Conservation (phyloP, 2,888 invertebrate genomes). For the Xestoiulus laeticollis region DNA sequence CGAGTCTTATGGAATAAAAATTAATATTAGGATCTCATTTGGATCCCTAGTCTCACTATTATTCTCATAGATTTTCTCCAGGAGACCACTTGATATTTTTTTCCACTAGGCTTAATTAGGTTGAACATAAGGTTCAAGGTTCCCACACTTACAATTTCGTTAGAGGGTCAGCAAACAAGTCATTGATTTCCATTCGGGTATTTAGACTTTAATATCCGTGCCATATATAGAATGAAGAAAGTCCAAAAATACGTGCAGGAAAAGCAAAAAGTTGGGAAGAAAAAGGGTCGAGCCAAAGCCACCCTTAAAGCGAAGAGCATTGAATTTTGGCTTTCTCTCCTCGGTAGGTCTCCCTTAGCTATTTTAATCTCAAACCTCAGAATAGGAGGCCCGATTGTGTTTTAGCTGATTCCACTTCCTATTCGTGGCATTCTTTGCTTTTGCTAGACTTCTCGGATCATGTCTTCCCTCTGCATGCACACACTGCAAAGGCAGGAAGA, state of each 20-base stretch:
- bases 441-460: constrained; percentile 17
- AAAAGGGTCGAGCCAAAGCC: background rate
- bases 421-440: background rate
- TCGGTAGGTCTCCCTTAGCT: constrained; percentile 20
- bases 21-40: too few relatives aligned
- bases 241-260: background rate
- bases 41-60: too few relatives aligned
- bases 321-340: constrained; percentile 7
- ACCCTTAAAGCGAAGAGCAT: background rate
- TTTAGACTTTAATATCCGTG: constrained; percentile 8
- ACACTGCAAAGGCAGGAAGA: background rate
- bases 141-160: background rate
- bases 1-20: too few relatives aligned
- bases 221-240: background rate
- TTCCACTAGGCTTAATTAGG: too few relatives aligned
- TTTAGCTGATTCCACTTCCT: constrained; percentile 5
- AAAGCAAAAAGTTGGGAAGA: background rate
- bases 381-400: background rate
- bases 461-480: background rate
- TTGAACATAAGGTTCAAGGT: too few relatives aligned
- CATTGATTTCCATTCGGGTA: background rate
- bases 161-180: background rate
- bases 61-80: too few relatives aligned
- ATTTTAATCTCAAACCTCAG: background rate
- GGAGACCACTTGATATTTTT: too few relatives aligned